Evolutionary conservation across 2,113 vertebrate species (phyloP).

Genomic region (Amia ocellicauda): DNA sequence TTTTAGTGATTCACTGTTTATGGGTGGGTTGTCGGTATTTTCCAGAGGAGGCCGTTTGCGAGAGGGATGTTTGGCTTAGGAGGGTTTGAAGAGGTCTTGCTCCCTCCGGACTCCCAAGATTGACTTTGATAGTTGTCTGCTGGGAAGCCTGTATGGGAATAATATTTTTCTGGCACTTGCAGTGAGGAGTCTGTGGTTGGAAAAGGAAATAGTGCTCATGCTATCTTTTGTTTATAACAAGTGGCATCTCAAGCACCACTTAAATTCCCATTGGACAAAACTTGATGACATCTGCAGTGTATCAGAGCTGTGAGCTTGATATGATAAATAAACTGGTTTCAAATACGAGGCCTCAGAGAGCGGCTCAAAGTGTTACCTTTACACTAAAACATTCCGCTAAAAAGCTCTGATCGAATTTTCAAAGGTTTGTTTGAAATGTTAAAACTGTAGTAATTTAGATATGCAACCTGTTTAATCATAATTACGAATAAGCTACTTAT

Average conservation of each 20-base stretch:
- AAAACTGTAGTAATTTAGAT: too few relatives aligned
- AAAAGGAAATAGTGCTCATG: conserved; percentile 36
- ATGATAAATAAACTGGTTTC: conserved; percentile 36
- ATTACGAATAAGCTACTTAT: too few relatives aligned
- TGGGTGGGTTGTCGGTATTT: not conserved
- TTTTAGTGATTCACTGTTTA: not conserved
- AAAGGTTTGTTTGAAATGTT: too few relatives aligned
- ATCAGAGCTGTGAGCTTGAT: conserved; percentile 30
- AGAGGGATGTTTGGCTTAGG: conserved; percentile 10
- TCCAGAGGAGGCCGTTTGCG: conserved; percentile 4
- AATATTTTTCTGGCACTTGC: conserved; percentile 28
- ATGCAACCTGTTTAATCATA: too few relatives aligned
- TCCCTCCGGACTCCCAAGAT: not conserved
- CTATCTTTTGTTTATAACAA: conserved; percentile 35
- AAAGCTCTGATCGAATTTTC: not conserved
- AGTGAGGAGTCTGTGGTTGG: conserved; percentile 18
- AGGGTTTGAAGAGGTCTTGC: conserved; percentile 7
- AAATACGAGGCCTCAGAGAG: conserved; percentile 19
- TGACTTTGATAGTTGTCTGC: conserved; percentile 20
- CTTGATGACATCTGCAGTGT: conserved; percentile 27
- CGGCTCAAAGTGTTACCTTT: conserved; percentile 40
- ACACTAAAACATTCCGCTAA: conserved; percentile 24
- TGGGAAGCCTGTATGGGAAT: conserved; percentile 32
- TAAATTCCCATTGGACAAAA: conserved; percentile 21
- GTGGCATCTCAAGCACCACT: conserved; percentile 34